Base-by-base conservation (phyloP, 2,888 invertebrate species). In the Ophioninae sp. region DNA sequence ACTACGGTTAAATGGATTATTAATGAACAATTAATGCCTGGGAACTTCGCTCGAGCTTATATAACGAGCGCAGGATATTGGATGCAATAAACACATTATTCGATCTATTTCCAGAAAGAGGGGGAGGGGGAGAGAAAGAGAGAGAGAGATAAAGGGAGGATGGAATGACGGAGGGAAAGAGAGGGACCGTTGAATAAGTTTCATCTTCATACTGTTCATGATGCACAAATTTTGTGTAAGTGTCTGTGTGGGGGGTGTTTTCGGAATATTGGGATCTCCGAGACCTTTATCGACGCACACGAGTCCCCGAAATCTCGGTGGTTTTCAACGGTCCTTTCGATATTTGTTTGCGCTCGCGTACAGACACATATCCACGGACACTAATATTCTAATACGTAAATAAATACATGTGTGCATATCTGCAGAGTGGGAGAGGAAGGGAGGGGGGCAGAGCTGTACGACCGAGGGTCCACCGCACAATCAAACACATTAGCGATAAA, bases 401-500 rank as follows among this genome's bases (percentile, higher is more conserved):
- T 8, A 69, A 51, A 51, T 65, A 56, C 58, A 41, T 56, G 22
- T 44, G 3, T 44, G 13, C 44, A 10, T 44, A 56, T 56, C 64
- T 30, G 68, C 74, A 58, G 58, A 37, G 22, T 58, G 23, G 61
- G 58, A 37, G 22, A 63, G 23, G 44, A 59, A 56, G 39, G 37
- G 59, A 56, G 39, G 51, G 39, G 39, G 10, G 44, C 58, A n/a
- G 51, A 41, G 59, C 59, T 23, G 44, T 30, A 30, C 30, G 58
- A 77, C 41, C 30, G 20, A 41, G 22, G 65, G 63, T 30, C 64
- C 73, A 85, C 84, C 82, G 85, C 85, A 86, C 84, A 86, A 87
- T 86, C 86, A 86, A 86, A 87, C 84, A 85, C 85, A 88, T 88
- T 86, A 86, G 86, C 83, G 86, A 84, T 87, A 86, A 86, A 87